These are phyloP conservation scores for Zaprionus capensis DNA, from an alignment of 1,140 invertebrate genomes.

Conservation along the genomic window DNA sequence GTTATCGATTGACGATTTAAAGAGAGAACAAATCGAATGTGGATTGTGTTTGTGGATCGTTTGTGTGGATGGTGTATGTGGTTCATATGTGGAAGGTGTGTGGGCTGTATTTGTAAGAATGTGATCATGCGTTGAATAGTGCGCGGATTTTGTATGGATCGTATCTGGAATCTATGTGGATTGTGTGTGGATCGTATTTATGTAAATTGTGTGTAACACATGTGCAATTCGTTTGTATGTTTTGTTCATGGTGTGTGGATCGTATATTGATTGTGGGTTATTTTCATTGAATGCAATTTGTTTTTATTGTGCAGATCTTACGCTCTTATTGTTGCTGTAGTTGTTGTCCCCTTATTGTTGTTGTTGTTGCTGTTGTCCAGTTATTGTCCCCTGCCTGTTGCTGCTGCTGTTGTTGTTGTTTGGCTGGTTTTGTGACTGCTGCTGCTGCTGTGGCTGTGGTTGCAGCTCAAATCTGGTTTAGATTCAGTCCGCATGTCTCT, in stretches of 20 bases:
- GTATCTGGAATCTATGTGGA: background rate
- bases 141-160: background rate
- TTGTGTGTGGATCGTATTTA: background rate
- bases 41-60: background rate
- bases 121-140: no score
- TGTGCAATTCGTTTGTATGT: background rate
- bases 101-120: no score
- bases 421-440: constrained; percentile 3
- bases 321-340: constrained; percentile 2
- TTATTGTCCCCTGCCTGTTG: constrained; percentile 2
- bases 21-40: background rate
- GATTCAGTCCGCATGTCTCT: background rate
- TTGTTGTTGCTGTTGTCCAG: background rate
- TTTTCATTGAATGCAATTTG: constrained; percentile 54
- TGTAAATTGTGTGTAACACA: background rate
- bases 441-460: background rate
- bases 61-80: background rate
- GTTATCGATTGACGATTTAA: constrained; percentile 1
- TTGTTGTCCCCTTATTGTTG: background rate
- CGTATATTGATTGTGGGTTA: constrained; percentile 8
- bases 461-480: constrained; percentile 6
- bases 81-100: no score
- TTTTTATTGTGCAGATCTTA: constrained; percentile 46
- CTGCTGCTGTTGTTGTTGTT: constrained; percentile 8
- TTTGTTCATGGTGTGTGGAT: background rate